Conservation (phyloP, 2,888 invertebrate species). For the Stenotaenia linearis region DNA sequence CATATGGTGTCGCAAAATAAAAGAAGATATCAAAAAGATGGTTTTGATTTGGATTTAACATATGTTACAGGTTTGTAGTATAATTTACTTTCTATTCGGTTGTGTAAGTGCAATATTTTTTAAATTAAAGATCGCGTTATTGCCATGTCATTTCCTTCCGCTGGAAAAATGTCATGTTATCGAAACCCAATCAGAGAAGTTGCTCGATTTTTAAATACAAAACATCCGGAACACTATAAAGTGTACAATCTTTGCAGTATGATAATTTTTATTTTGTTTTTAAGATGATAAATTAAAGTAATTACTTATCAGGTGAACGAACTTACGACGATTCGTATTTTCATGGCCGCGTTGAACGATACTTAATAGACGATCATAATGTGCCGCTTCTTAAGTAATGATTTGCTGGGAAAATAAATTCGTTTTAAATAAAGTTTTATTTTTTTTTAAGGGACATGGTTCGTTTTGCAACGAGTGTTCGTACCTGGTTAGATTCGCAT, state of each 20-base stretch:
- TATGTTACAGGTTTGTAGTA: constrained; percentile 48
- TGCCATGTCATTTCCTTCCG: constrained; percentile 53
- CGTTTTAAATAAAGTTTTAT: too few relatives aligned
- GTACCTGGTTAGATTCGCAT: constrained; percentile 47
- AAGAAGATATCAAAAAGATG: constrained; percentile 50
- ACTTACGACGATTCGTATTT: constrained; percentile 49
- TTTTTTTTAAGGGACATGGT: constrained; percentile 47
- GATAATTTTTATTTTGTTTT: constrained; percentile 37
- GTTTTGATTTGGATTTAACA: constrained; percentile 53
- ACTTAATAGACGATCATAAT: constrained; percentile 53
- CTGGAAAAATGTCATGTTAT: constrained; percentile 50
- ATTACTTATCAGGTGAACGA: constrained; percentile 46
- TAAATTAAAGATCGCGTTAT: constrained; percentile 47
- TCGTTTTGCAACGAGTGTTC: constrained; percentile 48
- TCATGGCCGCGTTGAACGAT: constrained; percentile 48
- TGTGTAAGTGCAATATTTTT: background rate
- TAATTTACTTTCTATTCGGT: background rate
- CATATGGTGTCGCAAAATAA: constrained; percentile 52
- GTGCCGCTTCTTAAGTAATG: constrained; percentile 50
- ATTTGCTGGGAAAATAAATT: too few relatives aligned
- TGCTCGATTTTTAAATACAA: constrained; percentile 50
- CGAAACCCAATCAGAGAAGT: constrained; percentile 52
- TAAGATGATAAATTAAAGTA: background rate
- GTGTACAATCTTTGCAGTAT: constrained; percentile 53
- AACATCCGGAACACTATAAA: constrained; percentile 50